Base-by-base conservation (phyloP, 2,888 invertebrate genomes). In the Nymphalis urticae region DNA sequence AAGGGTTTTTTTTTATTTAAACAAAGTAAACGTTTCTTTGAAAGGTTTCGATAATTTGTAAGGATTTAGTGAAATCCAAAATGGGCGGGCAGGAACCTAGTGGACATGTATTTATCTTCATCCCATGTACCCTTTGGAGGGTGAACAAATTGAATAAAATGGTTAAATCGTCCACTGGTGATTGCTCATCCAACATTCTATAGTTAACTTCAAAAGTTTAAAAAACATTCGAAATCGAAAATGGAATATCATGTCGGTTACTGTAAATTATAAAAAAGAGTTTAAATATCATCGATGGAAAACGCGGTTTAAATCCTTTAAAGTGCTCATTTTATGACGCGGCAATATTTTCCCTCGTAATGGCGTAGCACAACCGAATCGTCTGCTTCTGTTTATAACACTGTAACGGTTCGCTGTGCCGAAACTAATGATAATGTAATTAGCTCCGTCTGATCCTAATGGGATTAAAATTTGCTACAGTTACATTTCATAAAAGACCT, bases 391-490 rank as follows among this genome's bases (percentile, higher is more conserved):
- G 73, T 75, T 75, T 73, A 66, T 71, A 70, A 71, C 79, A 74
- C 77, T 75, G 76, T 79, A 75, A 77, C 82, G 78, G 83, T 73
- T 79, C 85, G 82, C 75, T 82, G 82, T 82, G 75, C 81, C 82
- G 84, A 83, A 82, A 82, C 82, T 85, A 85, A 87, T 83, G 83
- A 77, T 85, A 86, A 86, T 86, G 83, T 85, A 86, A 85, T 86
- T 86, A 86, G 75, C 76, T 70, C 73, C 67, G 74, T 73, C 78
- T 77, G 74, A 76, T 73, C 66, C 70, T 73, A 80, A 80, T 77
- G 72, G 76, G 75, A 81, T 73, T 78, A 77, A 76, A 77, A 73
- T 75, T 72, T 72, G 73, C 72, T 71, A 66, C 72, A 68, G 70
- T 69, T 58, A 66, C 70, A 63, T 72, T 72, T 66, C 66, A 66